Evolutionary conservation across 2,797 vertebrate genomes (phyloP).

Genomic region (Otus scops): DNA sequence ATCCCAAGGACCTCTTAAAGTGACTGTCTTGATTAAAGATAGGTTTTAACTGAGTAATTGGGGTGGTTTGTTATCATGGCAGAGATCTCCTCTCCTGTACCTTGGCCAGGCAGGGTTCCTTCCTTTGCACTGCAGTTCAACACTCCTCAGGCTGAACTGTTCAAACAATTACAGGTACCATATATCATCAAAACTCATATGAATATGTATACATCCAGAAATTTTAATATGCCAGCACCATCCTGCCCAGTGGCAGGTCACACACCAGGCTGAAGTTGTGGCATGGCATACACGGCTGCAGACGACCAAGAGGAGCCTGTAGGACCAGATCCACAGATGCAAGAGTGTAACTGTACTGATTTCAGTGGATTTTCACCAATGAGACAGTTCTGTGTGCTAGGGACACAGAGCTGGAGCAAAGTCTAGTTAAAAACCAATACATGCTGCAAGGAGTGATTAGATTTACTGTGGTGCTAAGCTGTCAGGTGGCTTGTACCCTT

Average conservation of each 20-base stretch:
- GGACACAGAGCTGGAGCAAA: not conserved
- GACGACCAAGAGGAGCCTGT: not conserved
- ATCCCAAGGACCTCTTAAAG: not conserved
- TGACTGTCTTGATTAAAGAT: not conserved
- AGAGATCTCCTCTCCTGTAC: not conserved
- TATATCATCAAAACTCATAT: not conserved
- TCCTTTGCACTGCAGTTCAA: not conserved
- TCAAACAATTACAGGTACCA: not conserved
- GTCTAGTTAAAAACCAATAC: not conserved
- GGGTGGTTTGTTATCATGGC: not conserved
- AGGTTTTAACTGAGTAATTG: not conserved
- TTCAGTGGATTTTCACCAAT: not conserved
- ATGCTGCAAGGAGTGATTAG: not conserved
- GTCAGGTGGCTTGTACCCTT: not conserved
- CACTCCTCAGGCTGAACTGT: not conserved
- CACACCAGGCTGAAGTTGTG: not conserved
- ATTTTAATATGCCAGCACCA: accelerated
- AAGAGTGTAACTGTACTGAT: not conserved
- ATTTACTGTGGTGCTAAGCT: not conserved
- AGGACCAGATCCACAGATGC: not conserved
- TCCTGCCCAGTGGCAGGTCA: not conserved
- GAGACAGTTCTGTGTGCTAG: not conserved
- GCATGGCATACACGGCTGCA: not conserved
- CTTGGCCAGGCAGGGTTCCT: not conserved
- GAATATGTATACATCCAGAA: not conserved